Conservation (phyloP, 2,797 vertebrate species). For the Lemur catta region DNA sequence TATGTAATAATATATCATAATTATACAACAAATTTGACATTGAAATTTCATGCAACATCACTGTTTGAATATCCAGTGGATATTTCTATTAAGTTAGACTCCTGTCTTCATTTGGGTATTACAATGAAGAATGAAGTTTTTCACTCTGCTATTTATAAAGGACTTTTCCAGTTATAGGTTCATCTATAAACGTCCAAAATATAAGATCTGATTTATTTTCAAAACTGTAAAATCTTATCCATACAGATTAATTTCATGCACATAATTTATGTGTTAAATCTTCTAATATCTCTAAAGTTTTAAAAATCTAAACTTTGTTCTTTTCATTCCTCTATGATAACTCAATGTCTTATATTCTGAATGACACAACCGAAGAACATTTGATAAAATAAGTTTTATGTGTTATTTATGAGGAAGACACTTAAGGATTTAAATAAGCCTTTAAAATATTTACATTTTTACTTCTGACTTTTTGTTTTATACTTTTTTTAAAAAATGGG, state of each 20-base stretch:
- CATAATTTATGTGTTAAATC: background rate
- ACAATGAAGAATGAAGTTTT: background rate
- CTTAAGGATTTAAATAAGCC: conserved; percentile 84
- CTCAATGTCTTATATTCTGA: conserved; percentile 54
- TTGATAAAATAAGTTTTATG: conserved; percentile 82
- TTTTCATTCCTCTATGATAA: background rate
- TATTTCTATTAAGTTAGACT: background rate
- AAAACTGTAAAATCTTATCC: background rate
- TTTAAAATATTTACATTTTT: conserved; percentile 84
- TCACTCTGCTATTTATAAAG: background rate
- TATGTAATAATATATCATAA: background rate
- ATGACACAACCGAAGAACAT: conserved; percentile 63
- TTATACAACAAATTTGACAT: background rate
- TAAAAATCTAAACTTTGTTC: background rate
- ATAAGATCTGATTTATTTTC: conserved; percentile 1
- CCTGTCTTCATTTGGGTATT: background rate
- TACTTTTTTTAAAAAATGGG: conserved; percentile 64
- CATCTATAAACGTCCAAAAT: conserved; percentile 17
- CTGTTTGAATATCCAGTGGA: background rate
- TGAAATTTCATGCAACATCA: background rate
- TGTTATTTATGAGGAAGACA: conserved; percentile 82
- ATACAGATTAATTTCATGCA: conserved; percentile 11
- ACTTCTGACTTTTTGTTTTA: conserved; percentile 84
- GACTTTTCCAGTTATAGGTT: background rate
- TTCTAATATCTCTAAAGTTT: background rate